Percentiles rank a stretch among this genome's conserved stretches.
Conservation (phyloP, 2,113 vertebrate genomes). For the Alaudala cheleensis region DNA sequence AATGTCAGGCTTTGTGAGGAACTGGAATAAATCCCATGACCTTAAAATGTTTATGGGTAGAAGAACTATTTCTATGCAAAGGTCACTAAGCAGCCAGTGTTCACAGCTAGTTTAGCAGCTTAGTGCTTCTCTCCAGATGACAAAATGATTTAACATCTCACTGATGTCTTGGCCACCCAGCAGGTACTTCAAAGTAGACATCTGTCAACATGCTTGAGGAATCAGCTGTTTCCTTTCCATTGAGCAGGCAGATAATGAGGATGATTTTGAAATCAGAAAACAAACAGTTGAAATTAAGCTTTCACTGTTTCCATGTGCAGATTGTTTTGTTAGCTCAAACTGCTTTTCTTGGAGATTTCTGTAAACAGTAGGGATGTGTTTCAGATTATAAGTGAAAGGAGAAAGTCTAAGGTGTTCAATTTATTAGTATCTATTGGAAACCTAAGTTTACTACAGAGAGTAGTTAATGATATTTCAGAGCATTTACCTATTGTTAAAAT, state of each 20-base stretch:
- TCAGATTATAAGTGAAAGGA: not conserved
- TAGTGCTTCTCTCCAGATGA: not conserved
- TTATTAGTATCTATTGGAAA: not conserved
- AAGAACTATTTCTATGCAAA: conserved; percentile 31
- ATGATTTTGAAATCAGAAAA: not conserved
- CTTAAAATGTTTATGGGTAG: conserved; percentile 43
- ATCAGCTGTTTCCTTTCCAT: not conserved
- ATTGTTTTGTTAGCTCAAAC: not conserved
- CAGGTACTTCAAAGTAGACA: not conserved
- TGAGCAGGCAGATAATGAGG: not conserved
- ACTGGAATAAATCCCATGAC: conserved; percentile 32
- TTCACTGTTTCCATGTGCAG: not conserved
- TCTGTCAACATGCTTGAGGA: not conserved
- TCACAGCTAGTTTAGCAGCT: not conserved
- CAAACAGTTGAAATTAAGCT: not conserved
- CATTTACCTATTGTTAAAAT: not conserved
- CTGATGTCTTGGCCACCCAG: not conserved
- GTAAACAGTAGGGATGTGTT: not conserved
- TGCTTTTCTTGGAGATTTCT: not conserved
- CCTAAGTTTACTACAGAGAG: not conserved
- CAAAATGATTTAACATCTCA: not conserved
- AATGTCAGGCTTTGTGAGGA: conserved; percentile 57
- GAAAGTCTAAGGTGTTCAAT: fast-evolving
- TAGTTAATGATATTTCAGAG: not conserved
- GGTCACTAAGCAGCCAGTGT: conserved; percentile 19